Evolutionary conservation across 2,113 vertebrate species (phyloP).

Genomic region (Eurypyga helias): DNA sequence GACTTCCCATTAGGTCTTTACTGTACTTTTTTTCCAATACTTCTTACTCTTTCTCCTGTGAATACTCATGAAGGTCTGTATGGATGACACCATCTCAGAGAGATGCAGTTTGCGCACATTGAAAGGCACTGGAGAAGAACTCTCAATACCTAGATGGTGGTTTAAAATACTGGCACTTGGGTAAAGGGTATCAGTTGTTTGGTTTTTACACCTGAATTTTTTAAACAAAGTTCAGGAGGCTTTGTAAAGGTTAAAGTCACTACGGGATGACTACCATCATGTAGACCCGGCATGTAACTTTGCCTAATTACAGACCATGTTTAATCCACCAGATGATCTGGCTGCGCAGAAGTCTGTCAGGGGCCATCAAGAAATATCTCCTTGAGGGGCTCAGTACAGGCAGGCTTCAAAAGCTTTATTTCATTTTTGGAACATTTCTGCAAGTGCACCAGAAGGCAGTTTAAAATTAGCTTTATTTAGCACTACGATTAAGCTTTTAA

Average conservation of each 20-base stretch:
- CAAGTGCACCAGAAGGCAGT: background rate
- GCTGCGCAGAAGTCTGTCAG: background rate
- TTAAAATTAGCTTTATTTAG: constrained; percentile 2
- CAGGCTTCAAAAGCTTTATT: constrained; percentile 29
- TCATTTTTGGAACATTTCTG: background rate
- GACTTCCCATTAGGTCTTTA: background rate
- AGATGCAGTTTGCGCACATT: background rate
- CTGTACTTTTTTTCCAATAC: background rate
- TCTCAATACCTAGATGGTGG: fast-evolving
- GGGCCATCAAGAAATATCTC: background rate
- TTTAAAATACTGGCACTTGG: background rate
- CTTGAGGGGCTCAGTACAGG: background rate
- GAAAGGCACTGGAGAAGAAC: background rate
- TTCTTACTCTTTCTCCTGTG: background rate
- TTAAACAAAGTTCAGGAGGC: background rate
- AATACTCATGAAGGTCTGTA: background rate
- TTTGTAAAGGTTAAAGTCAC: background rate
- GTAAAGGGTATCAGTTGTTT: background rate
- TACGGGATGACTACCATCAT: background rate
- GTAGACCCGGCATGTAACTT: background rate
- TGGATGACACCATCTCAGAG: background rate
- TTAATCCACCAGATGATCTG: constrained; percentile 14
- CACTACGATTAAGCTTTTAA: constrained; percentile 19
- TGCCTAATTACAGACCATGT: background rate
- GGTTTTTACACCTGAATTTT: background rate